phyloP scores from a whole-genome alignment of 2,797 vertebrate species.

The Hypotaenidia okinawae region DNA sequence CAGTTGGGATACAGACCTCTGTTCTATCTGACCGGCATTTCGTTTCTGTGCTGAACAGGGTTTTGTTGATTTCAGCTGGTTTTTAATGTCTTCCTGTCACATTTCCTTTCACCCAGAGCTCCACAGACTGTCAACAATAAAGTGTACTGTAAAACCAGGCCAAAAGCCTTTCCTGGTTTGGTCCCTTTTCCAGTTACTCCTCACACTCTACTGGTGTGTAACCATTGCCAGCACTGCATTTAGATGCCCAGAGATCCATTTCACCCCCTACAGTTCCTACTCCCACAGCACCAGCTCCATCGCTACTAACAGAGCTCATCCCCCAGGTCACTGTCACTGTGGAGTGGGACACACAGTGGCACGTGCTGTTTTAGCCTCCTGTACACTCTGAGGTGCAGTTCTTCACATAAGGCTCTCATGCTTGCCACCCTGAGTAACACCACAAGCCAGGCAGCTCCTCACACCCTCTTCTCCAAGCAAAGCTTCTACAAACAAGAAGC shows the following conservation, averaged over 20 bases:
- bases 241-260: background rate
- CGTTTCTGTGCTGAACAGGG: background rate
- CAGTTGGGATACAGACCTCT: background rate
- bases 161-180: background rate
- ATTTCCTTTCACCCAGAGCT: background rate
- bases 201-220: background rate
- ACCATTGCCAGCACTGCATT: background rate
- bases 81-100: background rate
- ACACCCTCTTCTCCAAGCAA: background rate
- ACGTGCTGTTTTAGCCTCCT: accelerated
- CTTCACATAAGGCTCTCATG: background rate
- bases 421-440: background rate
- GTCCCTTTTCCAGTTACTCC: background rate
- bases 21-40: background rate
- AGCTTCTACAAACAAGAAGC: background rate
- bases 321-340: background rate
- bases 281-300: background rate
- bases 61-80: background rate
- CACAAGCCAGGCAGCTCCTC: background rate
- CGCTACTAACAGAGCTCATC: background rate
- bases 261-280: background rate
- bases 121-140: background rate
- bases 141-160: background rate
- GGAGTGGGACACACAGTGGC: background rate
- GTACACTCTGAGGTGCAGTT: accelerated